phyloP scores from a whole-genome alignment of 2,113 vertebrate species.

The Saiga tatarica region DNA sequence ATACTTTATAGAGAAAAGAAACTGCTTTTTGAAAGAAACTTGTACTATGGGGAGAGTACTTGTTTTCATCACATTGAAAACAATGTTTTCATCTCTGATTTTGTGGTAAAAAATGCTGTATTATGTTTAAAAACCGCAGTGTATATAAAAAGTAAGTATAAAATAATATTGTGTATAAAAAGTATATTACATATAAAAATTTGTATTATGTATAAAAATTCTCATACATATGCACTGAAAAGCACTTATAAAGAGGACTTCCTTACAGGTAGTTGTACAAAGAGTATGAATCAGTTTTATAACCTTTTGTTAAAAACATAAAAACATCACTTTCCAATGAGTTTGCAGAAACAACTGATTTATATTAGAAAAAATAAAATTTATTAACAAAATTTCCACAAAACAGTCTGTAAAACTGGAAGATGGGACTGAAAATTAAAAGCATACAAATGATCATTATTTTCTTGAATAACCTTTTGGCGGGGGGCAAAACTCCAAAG shows the following conservation, averaged over 20 bases:
- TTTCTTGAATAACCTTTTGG: background rate
- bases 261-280: background rate
- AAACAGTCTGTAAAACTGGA: background rate
- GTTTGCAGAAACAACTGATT: background rate
- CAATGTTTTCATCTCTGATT: background rate
- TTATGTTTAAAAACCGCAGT: background rate
- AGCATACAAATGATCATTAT: background rate
- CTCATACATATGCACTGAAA: background rate
- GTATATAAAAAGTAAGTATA: background rate
- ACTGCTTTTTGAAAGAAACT: background rate
- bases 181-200: background rate
- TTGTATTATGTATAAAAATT: background rate
- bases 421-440: background rate
- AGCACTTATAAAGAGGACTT: background rate
- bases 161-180: background rate
- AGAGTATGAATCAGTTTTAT: background rate
- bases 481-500: background rate
- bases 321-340: background rate
- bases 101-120: background rate
- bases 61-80: background rate
- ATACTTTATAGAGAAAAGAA: background rate
- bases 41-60: background rate
- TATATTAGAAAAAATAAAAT: background rate
- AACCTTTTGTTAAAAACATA: background rate
- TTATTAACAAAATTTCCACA: background rate